phyloP scores from a whole-genome alignment of 2,888 invertebrate species.

The Theretra japonica region DNA sequence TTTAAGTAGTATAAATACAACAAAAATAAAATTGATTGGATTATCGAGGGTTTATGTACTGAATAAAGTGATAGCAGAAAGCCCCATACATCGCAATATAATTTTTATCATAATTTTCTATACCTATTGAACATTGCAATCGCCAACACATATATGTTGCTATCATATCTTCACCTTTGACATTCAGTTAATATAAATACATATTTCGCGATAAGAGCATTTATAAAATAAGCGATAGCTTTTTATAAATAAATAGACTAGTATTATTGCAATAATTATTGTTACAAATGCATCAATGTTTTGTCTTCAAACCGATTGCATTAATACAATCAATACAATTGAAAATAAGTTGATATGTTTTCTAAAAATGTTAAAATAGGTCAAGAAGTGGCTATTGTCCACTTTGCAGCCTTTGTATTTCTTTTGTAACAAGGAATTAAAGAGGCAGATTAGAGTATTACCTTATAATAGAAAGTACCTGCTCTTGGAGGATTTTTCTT shows the following conservation, averaged over 20 bases:
- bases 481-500: background rate
- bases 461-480: background rate
- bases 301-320: no score
- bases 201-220: background rate
- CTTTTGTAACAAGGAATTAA: no score
- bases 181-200: background rate
- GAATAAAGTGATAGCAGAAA: background rate
- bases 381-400: no score
- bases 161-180: background rate
- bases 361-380: no score
- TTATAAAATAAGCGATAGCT: background rate
- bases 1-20: no score
- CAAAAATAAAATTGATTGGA: no score
- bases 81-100: background rate
- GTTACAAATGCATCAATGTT: background rate
- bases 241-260: no score
- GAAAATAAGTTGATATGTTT: no score
- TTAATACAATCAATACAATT: no score
- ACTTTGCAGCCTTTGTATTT: no score
- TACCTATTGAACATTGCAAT: background rate
- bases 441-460: no score
- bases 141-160: background rate
- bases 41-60: background rate
- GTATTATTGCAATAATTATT: background rate
- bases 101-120: background rate